Conservation (phyloP, 2,113 vertebrate genomes). For the Nettapus auritus region DNA sequence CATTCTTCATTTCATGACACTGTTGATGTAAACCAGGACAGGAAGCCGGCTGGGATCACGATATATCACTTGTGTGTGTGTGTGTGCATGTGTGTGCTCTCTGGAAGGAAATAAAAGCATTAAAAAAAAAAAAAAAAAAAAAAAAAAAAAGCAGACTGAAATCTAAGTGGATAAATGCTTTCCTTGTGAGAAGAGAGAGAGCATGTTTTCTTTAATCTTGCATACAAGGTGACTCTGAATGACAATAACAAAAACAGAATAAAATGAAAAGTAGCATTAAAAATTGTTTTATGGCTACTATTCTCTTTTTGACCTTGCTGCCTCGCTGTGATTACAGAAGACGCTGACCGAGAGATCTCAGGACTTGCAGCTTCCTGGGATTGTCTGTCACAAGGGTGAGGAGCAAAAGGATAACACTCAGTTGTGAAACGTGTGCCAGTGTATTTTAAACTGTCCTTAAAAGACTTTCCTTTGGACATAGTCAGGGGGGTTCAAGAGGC, state of each 20-base stretch:
- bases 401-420: conserved; percentile 27
- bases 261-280: neutral
- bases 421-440: neutral
- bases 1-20: conserved; percentile 42
- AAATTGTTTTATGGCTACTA: neutral
- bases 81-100: neutral
- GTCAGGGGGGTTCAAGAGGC: neutral
- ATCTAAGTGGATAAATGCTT: neutral
- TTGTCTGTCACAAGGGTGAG: conserved; percentile 32
- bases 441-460: conserved; percentile 45
- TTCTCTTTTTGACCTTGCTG: conserved; percentile 30
- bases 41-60: neutral
- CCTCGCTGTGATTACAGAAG: conserved; percentile 2
- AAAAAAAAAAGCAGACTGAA: neutral
- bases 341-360: conserved; percentile 27
- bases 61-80: neutral
- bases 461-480: conserved; percentile 42
- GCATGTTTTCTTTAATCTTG: neutral
- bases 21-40: conserved; percentile 60
- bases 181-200: neutral
- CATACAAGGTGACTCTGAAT: neutral
- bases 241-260: neutral
- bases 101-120: neutral
- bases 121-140: neutral
- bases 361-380: conserved; percentile 22